Evolutionary conservation across 2,113 vertebrate species (phyloP), one percentile per base, ranked within the genome.

Genomic region (Mirounga angustirostris): DNA sequence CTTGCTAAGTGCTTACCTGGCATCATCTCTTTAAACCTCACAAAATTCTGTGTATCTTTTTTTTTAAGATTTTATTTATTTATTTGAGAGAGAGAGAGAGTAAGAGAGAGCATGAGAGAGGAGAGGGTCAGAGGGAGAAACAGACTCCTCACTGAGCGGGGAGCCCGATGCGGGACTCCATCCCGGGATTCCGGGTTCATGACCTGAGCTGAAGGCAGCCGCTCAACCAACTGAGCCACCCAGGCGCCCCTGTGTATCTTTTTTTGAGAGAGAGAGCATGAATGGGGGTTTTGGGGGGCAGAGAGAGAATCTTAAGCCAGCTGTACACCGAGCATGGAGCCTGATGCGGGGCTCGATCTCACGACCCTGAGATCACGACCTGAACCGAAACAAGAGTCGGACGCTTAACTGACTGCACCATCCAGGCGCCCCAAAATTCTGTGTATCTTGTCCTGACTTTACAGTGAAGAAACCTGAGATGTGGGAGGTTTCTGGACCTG

Each of bases 381-480:
- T 69, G 18, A 69, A 36, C 18, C 33, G 0, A 69, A n/a, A 69
- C 33, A 36, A 65, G 63, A 33, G 63, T 65, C 14, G 6, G 30
- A 65, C 7, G 14, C 63, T 65, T 65, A 65, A 65, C 30, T 8
- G 15, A 67, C 63, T 67, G 28, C 2, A 1, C 15, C 63, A 67
- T 33, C 30, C 63, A 67, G 63, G 63, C 30, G 15, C 30, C 63
- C 14, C 30, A 7, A 16, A 67, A 67, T 67, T 67, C 63, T 16
- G 28, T 63, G 26, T 30, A 18, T 74, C 89, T 85, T 65, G 40
- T 30, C 79, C 26, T 58, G 36, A 50, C 67, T 83, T 86, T 26
- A 83, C 40, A 33, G n/a, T 36, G 73, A 63, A 97, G n/a, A 30
- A 58, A 93, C 85, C 28, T 84, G 52, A 96, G 21, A 43, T 93